These are phyloP conservation scores for Anguilla marmorata DNA, from an alignment of 2,797 vertebrate species.

Conservation along the genomic window DNA sequence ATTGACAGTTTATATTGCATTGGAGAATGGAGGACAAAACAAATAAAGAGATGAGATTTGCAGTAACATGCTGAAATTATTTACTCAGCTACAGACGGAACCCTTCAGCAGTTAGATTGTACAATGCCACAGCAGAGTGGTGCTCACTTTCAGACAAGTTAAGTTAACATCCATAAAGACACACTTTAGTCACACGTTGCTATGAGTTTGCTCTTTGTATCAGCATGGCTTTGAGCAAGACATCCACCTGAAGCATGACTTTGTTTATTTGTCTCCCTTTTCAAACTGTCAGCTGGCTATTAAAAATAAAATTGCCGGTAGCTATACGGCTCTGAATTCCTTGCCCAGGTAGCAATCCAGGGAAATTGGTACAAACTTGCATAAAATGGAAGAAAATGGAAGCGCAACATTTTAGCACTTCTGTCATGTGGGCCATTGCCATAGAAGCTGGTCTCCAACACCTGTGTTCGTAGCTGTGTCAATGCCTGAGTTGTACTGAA, in stretches of 20 bases:
- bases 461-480: background rate
- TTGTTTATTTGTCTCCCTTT: conserved; percentile 5
- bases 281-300: background rate
- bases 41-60: background rate
- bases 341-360: background rate
- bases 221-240: background rate
- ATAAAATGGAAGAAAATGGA: background rate
- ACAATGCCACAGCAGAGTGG: background rate
- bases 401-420: background rate
- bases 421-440: background rate
- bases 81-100: background rate
- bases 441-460: background rate
- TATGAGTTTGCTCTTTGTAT: background rate
- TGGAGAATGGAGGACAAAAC: background rate
- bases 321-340: background rate
- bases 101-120: background rate
- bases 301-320: background rate
- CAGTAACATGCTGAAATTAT: background rate
- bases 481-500: background rate
- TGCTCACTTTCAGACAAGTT: background rate
- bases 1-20: background rate
- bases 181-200: background rate
- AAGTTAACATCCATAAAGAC: background rate
- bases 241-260: conserved; percentile 8
- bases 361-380: conserved; percentile 9